Conservation (phyloP, 2,113 vertebrate genomes). For the Cyanistes caeruleus region DNA sequence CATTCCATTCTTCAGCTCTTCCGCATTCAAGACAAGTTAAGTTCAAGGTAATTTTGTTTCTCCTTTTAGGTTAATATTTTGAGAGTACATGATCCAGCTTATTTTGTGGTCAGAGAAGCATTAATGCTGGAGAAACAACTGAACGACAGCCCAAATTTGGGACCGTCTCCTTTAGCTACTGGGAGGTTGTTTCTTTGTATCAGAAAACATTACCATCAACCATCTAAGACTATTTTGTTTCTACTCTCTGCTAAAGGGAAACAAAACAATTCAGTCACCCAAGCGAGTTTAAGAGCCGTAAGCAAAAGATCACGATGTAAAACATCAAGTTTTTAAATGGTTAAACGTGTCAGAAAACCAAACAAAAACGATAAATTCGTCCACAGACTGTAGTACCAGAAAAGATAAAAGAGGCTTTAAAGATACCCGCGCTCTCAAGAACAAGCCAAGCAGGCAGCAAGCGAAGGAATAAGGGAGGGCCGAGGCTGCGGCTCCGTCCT, state of each 20-base stretch:
- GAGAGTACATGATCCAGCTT: neutral
- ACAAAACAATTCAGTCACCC: neutral
- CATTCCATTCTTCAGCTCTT: neutral
- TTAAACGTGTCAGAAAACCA: neutral
- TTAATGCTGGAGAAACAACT: fast-evolving
- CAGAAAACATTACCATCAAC: no score
- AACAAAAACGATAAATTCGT: fast-evolving
- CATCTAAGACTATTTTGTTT: fast-evolving
- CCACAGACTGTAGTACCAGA: fast-evolving
- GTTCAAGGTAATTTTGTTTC: neutral
- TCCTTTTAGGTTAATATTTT: neutral
- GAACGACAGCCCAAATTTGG: neutral
- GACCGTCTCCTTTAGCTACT: neutral
- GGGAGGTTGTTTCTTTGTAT: fast-evolving
- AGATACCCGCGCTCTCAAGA: fast-evolving
- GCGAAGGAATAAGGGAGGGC: no score
- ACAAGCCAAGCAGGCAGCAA: neutral
- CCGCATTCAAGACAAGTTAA: neutral
- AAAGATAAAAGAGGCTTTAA: fast-evolving
- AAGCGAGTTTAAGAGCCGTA: neutral
- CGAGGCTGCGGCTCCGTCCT: no score
- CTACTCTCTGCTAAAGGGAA: neutral
- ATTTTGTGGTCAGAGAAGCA: neutral
- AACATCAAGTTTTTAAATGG: fast-evolving
- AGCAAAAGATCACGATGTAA: neutral